phyloP scores from a whole-genome alignment of 2,113 vertebrate genomes.

The Hepsetus odoe region DNA sequence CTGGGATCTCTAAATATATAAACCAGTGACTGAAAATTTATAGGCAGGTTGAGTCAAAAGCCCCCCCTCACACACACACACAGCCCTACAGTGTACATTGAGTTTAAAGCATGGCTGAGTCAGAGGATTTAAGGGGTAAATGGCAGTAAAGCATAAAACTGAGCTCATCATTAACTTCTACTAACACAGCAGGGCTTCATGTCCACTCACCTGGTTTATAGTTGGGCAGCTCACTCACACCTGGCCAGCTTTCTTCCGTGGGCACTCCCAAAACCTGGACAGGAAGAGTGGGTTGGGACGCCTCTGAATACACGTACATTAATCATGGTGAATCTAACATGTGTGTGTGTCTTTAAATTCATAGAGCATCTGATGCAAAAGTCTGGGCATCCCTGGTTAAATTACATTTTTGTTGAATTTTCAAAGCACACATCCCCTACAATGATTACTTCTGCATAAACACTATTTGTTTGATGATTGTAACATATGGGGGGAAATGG shows the following conservation, averaged over 20 bases:
- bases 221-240: slow-evolving; percentile 81
- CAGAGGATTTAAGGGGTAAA: neutral
- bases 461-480: too few species aligned
- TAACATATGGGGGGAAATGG: too few species aligned
- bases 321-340: neutral
- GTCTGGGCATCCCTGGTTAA: too few species aligned
- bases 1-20: slow-evolving; percentile 18
- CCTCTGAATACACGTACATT: neutral
- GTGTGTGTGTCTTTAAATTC: too few species aligned
- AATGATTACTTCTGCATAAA: too few species aligned
- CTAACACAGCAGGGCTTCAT: neutral
- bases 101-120: slow-evolving; percentile 13
- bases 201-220: slow-evolving; percentile 80
- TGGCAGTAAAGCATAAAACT: slow-evolving; percentile 29
- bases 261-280: slow-evolving; percentile 83
- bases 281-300: neutral
- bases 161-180: slow-evolving; percentile 30
- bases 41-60: neutral
- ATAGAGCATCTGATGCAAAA: too few species aligned
- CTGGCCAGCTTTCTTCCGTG: slow-evolving; percentile 85
- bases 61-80: slow-evolving; percentile 21
- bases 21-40: neutral
- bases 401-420: too few species aligned
- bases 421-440: too few species aligned
- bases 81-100: neutral